phyloP scores from a whole-genome alignment of 2,797 vertebrate species.

The Peromyscus eremicus region DNA sequence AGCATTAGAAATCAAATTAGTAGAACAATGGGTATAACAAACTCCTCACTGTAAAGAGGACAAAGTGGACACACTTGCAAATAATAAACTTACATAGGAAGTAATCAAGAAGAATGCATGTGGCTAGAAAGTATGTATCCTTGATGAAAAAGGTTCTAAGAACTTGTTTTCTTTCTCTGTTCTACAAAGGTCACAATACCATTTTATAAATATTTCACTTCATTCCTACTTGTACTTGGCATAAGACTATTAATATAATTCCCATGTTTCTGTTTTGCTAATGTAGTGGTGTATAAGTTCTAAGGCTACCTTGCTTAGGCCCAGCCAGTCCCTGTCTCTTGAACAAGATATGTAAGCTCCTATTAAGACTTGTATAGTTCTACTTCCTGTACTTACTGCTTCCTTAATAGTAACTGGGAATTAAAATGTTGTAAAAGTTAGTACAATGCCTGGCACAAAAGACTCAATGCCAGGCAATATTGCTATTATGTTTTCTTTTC shows the following conservation, averaged over 20 bases:
- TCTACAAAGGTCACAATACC: not conserved
- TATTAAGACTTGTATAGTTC: not conserved
- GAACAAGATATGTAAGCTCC: not conserved
- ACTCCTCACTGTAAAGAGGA: not conserved
- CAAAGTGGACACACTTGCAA: not conserved
- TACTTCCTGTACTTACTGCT: not conserved
- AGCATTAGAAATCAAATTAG: not conserved
- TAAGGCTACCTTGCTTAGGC: not conserved
- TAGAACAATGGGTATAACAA: not conserved
- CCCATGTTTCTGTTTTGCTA: not conserved
- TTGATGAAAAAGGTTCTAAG: not conserved
- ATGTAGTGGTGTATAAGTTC: accelerated
- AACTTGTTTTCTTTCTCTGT: not conserved
- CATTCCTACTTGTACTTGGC: not conserved
- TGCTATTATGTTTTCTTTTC: not conserved
- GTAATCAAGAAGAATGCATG: too few relatives aligned
- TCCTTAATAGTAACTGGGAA: not conserved
- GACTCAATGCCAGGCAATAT: not conserved
- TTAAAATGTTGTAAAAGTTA: not conserved
- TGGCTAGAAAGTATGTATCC: not conserved
- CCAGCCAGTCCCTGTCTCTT: too few relatives aligned
- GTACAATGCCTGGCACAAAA: not conserved
- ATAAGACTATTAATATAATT: not conserved
- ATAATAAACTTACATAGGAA: not conserved
- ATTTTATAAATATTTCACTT: not conserved